Base-by-base conservation (phyloP, 2,797 vertebrate species). In the Cyprinodon diabolis region DNA sequence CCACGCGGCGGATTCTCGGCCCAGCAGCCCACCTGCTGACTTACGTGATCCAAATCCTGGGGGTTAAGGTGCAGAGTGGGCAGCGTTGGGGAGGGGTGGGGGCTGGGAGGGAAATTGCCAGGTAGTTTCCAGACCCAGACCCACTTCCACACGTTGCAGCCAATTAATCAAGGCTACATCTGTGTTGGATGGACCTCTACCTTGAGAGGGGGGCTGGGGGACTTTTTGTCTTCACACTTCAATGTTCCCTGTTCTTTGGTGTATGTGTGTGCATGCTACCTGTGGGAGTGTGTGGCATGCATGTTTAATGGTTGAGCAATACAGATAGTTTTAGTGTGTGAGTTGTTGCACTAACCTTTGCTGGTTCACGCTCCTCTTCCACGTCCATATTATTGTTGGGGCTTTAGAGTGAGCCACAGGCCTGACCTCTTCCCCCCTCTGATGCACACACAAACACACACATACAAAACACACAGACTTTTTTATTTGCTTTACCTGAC, bases 111-210 rank as follows among this genome's bases (percentile, higher is more conserved):
- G 94, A 95, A 95, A 95, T 94, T 94, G 94, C 93, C 94, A 95
- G 95, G 94, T 95, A 95, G 93, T 95, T 94, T 95, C 93, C 92
- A 95, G 94, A 94, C 93, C 93, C 92, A 95, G 94, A 94, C 93
- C 94, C 94, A 94, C 93, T 95, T 95, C 94, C 92, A 91, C 87
- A 90, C 86, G 93, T 93, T 94, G 92, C 90, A 88, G 90, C 93
- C 95, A 95, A 96, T 96, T 95, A 95, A 95, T 96, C 94, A 95
- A 93, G 91, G 87, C 92, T 91, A 91, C 94, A 94, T 94, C 94
- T 95, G 93, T 93, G 93, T 92, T 94, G 93, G 93, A 94, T 91
- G 91, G 92, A 91, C 92, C 92, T 87, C 88, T 83, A 90, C 84
- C 87, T 87, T 80, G 71, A 80, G 79, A 80, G 86, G 87, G 82